Evolutionary conservation across 2,113 vertebrate genomes (phyloP), one percentile per base, ranked within the genome.

Genomic region (Prolemur simus): DNA sequence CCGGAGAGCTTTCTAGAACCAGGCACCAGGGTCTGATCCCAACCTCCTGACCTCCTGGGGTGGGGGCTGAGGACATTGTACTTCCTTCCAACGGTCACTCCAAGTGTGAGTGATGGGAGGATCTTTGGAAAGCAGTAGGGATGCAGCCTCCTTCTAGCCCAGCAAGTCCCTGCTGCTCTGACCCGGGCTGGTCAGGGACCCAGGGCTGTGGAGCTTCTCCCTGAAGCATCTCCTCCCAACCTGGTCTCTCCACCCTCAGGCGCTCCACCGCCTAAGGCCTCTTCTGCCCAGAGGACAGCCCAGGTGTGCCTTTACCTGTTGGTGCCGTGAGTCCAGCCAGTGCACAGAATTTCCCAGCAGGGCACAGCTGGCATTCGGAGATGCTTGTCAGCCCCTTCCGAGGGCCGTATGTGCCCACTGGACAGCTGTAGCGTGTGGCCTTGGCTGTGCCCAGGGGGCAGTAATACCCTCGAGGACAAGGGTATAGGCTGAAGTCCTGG

Each of bases 381-480:
- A 98, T 18, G 23, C 97, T 98, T 76, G 94, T 96, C 78, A 98
- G 94, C 6, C 91, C 98, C 68, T 98, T 97, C 68, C 89, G 98
- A 1, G 99, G 98, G 77, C 99, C 99, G 27, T 99, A 99, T 34
- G 99, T 99, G 77, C 99, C 99, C 2, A 94, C 71, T 5, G 99
- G 99, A 90, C 99, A 99, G 95, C 99, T 98, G 97, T 99, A 96
- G 89, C 99, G 98, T 49, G 98, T 98, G 74, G 99, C 98, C 37
- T 97, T 39, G 49, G 89, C 95, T 1, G 99, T 99, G 64, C 99
- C 99, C 76, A 92, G 73, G 17, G 99, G 99, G 96, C 99, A 99
- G 97, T 99, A 99, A 97, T 99, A 99, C 27, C 99, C 99, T 95
- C 73, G 98, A 0, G 99, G 99, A 96, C 99, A 99, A 0, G 98